Base-by-base conservation (phyloP, 2,888 invertebrate species). In the Seira musarum region DNA sequence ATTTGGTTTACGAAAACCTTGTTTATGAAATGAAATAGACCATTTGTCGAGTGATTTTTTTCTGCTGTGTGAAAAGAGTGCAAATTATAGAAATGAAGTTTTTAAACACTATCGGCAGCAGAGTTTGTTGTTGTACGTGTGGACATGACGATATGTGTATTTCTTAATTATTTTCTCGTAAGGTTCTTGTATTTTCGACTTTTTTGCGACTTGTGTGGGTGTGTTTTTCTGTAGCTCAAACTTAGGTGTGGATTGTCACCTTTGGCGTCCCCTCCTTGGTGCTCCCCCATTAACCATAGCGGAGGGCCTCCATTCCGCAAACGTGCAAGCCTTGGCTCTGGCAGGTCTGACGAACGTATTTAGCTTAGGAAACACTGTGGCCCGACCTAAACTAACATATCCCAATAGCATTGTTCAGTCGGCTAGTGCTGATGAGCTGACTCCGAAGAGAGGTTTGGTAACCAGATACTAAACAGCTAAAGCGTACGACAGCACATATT, bases 291-390 rank as follows among this genome's bases (percentile, higher is more conserved):
- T 84, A 24, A 82, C 81, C 49, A 84, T 84, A 60, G 85, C 84
- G 22, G 85, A 83, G 66, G 84, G 83, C 35, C 81, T 85, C 60
- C 83, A 84, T 70, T 84, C 84, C 30, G 80, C 85, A 2, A 84
- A 85, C 66, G 82, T 85, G 46, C 84, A 85, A 74, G 85, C 85
- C 22, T 68, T 85, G 17, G 84, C 85, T 17, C 69, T 84, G 21
- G 84, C 85, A 60, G 85, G 85, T 65, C 84, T 85, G 46, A 81
- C 84, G 60, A 83, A 85, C 69, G 83, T 80, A 13, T 82, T 84
- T 74, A 74, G 66, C 68, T 73, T 83, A 22, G 71, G 78, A 60
- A 40, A 22, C 40, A 30, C 60, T 15, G 49, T 21, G 35, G 15
- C 22, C 19, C 22, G 46, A 25, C 30, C 67, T 70, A 70, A 80